phyloP scores from a whole-genome alignment of 2,888 invertebrate genomes.

The Tholera decimalis region DNA sequence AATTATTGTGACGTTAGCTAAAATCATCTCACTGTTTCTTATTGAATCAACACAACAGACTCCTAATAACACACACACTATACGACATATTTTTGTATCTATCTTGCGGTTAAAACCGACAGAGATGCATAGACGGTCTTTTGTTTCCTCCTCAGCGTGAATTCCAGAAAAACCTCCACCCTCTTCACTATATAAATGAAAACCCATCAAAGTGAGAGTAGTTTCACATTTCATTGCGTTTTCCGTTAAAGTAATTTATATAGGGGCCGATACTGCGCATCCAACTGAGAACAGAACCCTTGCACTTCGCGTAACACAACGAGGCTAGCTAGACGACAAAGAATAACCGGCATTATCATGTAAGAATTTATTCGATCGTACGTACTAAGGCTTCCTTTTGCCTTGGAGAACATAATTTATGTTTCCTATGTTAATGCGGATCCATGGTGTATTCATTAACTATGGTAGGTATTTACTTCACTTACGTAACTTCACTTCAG shows the following conservation, averaged over 20 bases:
- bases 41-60: too few species aligned
- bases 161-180: slow-evolving; percentile 9
- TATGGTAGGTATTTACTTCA: slow-evolving; percentile 6
- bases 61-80: not conserved
- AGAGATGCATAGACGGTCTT: not conserved
- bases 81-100: not conserved
- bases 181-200: slow-evolving; percentile 38
- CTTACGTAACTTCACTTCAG: slow-evolving; percentile 11
- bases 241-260: slow-evolving; percentile 52
- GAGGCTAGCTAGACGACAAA: slow-evolving; percentile 30
- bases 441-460: slow-evolving; percentile 37
- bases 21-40: not conserved
- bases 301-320: slow-evolving; percentile 32
- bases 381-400: slow-evolving; percentile 42
- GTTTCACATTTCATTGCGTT: slow-evolving; percentile 56
- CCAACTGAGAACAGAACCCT: slow-evolving; percentile 37
- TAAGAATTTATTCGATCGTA: slow-evolving; percentile 53
- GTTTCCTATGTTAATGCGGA: slow-evolving; percentile 49
- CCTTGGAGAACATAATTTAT: slow-evolving; percentile 47
- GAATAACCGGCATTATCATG: slow-evolving; percentile 44
- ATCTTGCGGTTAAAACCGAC: not conserved
- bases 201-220: slow-evolving; percentile 36
- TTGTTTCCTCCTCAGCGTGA: not conserved
- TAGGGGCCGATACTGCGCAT: slow-evolving; percentile 58
- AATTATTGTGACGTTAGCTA: not conserved